Evolutionary conservation across 2,888 invertebrate genomes (phyloP).

Genomic region (Cataglyphis cursor): DNA sequence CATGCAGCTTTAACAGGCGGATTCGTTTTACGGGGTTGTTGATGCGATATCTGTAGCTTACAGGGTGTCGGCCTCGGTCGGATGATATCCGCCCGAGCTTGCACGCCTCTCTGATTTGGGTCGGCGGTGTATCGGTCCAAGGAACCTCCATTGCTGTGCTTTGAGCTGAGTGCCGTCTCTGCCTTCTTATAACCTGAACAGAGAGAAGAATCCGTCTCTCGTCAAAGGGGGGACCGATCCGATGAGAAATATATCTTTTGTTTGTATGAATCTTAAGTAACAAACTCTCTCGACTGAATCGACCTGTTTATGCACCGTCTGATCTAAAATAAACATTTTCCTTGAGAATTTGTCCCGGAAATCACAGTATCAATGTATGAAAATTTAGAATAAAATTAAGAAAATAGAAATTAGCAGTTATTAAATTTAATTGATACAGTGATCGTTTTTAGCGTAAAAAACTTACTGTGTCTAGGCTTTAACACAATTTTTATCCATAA

Average conservation of each 20-base stretch:
- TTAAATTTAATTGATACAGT: neutral
- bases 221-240: conserved; percentile 19
- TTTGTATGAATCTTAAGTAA: conserved; percentile 2
- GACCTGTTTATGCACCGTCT: neutral
- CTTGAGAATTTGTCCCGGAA: neutral
- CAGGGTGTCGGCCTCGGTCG: conserved; percentile 91
- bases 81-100: conserved; percentile 92
- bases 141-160: conserved; percentile 87
- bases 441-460: neutral
- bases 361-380: neutral
- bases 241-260: conserved; percentile 10
- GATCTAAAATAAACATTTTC: conserved; percentile 3
- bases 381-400: neutral
- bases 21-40: conserved; percentile 83
- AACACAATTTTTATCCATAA: neutral
- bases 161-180: conserved; percentile 83
- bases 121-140: conserved; percentile 92
- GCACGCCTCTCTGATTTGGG: conserved; percentile 91
- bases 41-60: conserved; percentile 87
- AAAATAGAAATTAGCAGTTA: neutral
- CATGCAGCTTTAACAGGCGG: conserved; percentile 85
- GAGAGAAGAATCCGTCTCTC: conserved; percentile 69
- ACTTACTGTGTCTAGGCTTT: neutral
- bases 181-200: conserved; percentile 86
- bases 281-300: neutral